Base-by-base conservation (phyloP, 2,113 vertebrate genomes). In the Chaenocephalus aceratus region DNA sequence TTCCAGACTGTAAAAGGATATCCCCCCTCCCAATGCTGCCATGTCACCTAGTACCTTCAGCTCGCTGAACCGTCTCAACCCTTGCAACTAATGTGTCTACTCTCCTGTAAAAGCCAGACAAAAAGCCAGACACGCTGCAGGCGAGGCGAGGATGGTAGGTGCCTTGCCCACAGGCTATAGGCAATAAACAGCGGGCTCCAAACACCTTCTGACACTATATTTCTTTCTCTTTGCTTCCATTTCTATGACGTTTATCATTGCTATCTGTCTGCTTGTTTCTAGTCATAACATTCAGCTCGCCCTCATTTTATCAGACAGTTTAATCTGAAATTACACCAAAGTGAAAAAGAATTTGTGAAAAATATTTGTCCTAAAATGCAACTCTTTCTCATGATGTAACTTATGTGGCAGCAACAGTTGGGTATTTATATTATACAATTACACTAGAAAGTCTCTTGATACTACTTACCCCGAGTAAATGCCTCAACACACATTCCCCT, bases 1-100 rank as follows among this genome's bases (percentile, higher is more conserved):
- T 92, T 93, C 90, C 88, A 91, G 89, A 89, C 92, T 93, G 90
- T 92, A 91, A 93, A 92, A 91, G 89, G 90, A 91, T 87, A 90
- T 87, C 77, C 64, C 53, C 59, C 58, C 58, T 21, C 63, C 51
- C 53, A 57, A 12, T 56, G 45, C 73, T 77, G 64, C 65, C 83
- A 74, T 84, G 82, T 86, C 88, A 83, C 75, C 86, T 85, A 57
- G 75, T 87, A 85, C 83, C 86, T 91, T 78, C 71, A 66, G 86
- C 77, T 88, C 82, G 84, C 79, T 90, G 88, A 89, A 90, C 90
- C 36, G 18, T 76, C 84, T 77, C 71, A 72, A 53, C 78, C 78
- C 80, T 88, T 56, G 77, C 79, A 73, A 82, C 82, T 80, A 87
- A 87, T 86, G 75, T 80, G 84, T 90, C 83, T 80, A 58, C 87